A percentile compares a stretch with the other conserved stretches of the same genome.
Evolutionary conservation across 2,797 vertebrate genomes (phyloP).

Genomic region (Florisuga fusca): DNA sequence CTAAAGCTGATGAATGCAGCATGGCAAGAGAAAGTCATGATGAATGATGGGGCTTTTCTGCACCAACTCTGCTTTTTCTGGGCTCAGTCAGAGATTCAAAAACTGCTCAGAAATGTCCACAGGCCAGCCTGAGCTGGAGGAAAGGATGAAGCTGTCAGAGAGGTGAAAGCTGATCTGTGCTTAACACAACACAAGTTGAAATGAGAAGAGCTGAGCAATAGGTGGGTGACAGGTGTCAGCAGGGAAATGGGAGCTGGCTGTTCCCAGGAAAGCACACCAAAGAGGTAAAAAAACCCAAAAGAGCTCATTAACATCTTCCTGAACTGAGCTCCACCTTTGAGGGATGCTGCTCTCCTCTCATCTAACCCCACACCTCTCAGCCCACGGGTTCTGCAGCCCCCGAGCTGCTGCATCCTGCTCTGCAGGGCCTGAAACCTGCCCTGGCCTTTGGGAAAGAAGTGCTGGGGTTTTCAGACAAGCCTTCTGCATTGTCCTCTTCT

Average conservation of each 20-base stretch:
- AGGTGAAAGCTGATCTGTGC: background rate
- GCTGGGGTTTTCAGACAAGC: background rate
- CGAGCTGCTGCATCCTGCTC: background rate
- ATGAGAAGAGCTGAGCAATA: background rate
- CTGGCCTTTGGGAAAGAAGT: fast-evolving
- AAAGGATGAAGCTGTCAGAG: background rate
- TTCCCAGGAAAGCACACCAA: background rate
- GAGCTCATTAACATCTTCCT: background rate
- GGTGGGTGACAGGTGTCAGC: background rate
- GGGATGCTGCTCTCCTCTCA: background rate
- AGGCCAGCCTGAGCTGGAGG: background rate
- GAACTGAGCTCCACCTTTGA: background rate
- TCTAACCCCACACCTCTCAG: fast-evolving
- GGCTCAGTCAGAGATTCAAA: background rate
- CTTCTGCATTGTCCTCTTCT: background rate
- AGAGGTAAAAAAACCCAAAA: background rate
- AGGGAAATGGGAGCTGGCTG: background rate
- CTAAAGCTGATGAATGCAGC: background rate
- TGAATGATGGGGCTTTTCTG: background rate
- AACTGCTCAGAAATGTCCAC: background rate
- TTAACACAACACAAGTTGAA: background rate
- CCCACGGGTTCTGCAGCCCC: background rate
- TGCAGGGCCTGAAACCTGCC: background rate
- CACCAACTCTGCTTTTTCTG: fast-evolving
- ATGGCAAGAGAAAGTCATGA: fast-evolving